Evolutionary conservation across 2,113 vertebrate genomes (phyloP).

Genomic region (Lonchura striata): DNA sequence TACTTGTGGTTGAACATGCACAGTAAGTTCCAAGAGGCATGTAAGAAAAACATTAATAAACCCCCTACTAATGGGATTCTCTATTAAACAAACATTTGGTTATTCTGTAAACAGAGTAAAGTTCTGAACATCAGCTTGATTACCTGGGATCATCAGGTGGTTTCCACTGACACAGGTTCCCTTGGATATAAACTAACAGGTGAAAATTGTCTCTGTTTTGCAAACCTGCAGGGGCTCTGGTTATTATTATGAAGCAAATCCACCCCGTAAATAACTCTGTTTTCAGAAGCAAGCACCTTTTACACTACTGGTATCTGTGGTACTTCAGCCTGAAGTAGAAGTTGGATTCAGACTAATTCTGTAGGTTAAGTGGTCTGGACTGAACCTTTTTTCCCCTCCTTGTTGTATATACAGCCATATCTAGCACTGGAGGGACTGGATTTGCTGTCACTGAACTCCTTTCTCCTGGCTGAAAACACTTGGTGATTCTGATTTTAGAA

Average conservation of each 20-base stretch:
- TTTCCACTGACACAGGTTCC: background rate
- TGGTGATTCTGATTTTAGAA: background rate
- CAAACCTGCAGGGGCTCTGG: background rate
- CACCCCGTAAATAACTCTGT: background rate
- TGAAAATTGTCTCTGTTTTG: background rate
- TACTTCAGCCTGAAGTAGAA: background rate
- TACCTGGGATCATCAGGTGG: background rate
- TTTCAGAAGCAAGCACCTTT: background rate
- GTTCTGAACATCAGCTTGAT: background rate
- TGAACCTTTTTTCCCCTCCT: background rate
- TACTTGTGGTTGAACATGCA: background rate
- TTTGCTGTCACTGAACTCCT: background rate
- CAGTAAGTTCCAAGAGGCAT: background rate
- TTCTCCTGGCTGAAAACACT: background rate
- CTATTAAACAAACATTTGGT: background rate
- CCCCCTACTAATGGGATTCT: background rate
- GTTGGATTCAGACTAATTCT: background rate
- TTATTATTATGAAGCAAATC: background rate
- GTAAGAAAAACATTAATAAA: background rate
- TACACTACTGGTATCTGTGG: background rate
- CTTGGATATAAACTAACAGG: background rate
- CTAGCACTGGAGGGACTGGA: background rate
- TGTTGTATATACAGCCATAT: background rate
- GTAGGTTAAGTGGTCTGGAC: background rate
- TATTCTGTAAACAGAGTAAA: background rate